phyloP scores from a whole-genome alignment of 2,888 invertebrate species.

The Mythimna lalbum region DNA sequence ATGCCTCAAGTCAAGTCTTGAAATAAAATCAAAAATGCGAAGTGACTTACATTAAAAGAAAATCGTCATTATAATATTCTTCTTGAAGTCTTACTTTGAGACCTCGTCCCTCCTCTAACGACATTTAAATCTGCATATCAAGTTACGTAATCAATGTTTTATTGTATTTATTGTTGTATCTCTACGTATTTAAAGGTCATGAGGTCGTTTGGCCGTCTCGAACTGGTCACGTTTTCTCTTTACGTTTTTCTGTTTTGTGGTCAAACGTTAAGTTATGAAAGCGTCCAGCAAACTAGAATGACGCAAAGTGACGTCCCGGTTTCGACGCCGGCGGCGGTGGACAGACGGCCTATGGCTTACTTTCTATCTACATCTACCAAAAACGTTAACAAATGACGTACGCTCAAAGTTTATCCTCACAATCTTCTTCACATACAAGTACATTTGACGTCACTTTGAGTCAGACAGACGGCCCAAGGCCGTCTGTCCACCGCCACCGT shows the following conservation, averaged over 20 bases:
- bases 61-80: slow-evolving; percentile 23
- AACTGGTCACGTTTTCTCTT: background rate
- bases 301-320: slow-evolving; percentile 34
- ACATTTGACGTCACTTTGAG: too few species aligned
- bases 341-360: too few species aligned
- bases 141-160: slow-evolving; percentile 1
- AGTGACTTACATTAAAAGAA: slow-evolving; percentile 27
- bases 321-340: too few species aligned
- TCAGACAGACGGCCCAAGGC: too few species aligned
- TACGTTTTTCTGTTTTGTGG: slow-evolving; percentile 14
- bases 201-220: background rate
- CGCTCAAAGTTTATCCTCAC: background rate
- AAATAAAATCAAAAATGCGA: slow-evolving; percentile 27
- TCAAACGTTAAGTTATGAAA: slow-evolving; percentile 11
- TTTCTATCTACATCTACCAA: background rate
- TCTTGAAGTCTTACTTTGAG: slow-evolving; percentile 13
- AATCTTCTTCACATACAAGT: background rate
- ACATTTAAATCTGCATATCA: slow-evolving; percentile 17
- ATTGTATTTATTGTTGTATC: background rate
- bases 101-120: slow-evolving; percentile 1
- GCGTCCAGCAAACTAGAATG: slow-evolving; percentile 19
- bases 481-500: too few species aligned
- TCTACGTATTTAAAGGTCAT: slow-evolving; percentile 11
- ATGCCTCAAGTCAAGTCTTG: background rate
- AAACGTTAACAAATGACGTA: slow-evolving; percentile 12